Evolutionary conservation across 2,888 invertebrate species (phyloP), one percentile per base, ranked within the genome.

Genomic region (Tenthredo notha): DNA sequence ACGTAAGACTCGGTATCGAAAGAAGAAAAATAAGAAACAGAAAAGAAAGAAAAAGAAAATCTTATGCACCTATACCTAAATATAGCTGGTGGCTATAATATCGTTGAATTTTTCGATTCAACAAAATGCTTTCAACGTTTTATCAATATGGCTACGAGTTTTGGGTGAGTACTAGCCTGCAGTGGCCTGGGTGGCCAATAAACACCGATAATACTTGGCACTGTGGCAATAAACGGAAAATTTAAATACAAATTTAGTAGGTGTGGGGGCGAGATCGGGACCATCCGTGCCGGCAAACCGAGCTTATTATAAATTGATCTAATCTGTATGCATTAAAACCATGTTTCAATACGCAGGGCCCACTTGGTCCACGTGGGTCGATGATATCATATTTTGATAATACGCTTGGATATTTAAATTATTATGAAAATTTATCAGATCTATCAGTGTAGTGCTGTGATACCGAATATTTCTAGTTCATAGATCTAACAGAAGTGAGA

Each of bases 281-380:
- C 85, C 72, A 87, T 86, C 85, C 84, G 87, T 82, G 85, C 78
- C 86, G 86, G 86, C 88, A 88, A 90, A 92, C 91, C 91, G 91
- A 90, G 91, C 91, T 92, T 91, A 92, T 92, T 92, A 92, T 91
- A 91, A 92, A 92, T 92, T 92, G 91, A 92, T 92, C 92, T 92
- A 92, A 92, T 92, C 92, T 92, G 90, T 92, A 92, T 92, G 92
- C 92, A 92, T 92, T 92, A 91, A 91, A 92, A 91, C 90, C 91
- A 88, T 89, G 91, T 90, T 89, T 88, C 90, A 90, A 90, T 90
- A 90, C 89, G 89, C 88, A 87, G 21, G 43, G 50, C 61, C 58
- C 37, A 61, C 80, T 80, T 21, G 86, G 65, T 72, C 88, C 89
- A 88, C 90, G 89, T 88, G 90, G 88, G 85, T 87, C 86, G 78